Percentiles rank a stretch among this genome's conserved stretches.
Conservation (phyloP, 2,797 vertebrate species). For the Ficedula albicollis region DNA sequence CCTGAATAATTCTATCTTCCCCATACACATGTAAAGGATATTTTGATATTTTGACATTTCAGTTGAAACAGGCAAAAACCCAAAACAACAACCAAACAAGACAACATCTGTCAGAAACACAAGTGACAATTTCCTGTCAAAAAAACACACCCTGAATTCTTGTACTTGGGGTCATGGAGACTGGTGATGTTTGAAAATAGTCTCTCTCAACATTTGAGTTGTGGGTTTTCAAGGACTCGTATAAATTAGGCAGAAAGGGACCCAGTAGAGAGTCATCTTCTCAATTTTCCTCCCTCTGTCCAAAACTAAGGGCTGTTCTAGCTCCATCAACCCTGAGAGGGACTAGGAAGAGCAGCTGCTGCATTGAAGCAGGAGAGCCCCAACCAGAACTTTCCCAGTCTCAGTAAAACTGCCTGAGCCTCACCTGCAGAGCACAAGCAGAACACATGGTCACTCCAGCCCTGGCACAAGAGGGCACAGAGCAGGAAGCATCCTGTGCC, state of each 20-base stretch:
- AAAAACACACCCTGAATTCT: not conserved
- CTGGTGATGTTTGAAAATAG: not conserved
- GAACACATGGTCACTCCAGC: rapidly evolving
- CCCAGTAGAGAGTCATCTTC: not conserved
- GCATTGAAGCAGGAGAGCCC: not conserved
- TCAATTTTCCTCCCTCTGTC: not conserved
- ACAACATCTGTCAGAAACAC: not conserved
- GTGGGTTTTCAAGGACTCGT: not conserved
- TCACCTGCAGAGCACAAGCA: not conserved
- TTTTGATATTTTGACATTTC: slow-evolving; percentile 9
- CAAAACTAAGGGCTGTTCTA: not conserved
- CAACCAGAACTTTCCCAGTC: not conserved
- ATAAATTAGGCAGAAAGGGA: not conserved
- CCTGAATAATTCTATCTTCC: not conserved
- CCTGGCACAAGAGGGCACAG: not conserved
- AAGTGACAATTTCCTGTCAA: not conserved
- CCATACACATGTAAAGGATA: not conserved
- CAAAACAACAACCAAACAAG: not conserved
- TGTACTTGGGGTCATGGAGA: not conserved
- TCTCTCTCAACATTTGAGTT: not conserved
- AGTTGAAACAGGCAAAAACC: not conserved
- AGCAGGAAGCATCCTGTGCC: not conserved
- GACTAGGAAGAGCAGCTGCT: not conserved
- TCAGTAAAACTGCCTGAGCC: not conserved
- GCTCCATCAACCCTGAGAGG: not conserved